Conservation (phyloP, 2,113 vertebrate genomes). For the Ibidorhyncha struthersii region DNA sequence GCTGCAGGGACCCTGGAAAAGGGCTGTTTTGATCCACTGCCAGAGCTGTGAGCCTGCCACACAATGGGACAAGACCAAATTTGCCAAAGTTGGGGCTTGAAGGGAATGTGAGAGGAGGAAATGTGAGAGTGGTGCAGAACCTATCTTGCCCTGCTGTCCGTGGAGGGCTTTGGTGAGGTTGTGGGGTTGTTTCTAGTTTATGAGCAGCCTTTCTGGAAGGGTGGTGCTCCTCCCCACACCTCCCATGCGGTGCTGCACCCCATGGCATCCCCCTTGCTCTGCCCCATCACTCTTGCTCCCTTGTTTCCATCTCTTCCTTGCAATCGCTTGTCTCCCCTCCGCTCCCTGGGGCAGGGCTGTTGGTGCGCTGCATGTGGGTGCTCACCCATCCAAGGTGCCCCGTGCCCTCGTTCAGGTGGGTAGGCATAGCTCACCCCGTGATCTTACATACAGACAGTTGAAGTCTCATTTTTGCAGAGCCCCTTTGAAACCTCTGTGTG, state of each 20-base stretch:
- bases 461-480: neutral
- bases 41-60: neutral
- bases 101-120: neutral
- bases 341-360: neutral
- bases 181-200: neutral
- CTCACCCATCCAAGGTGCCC: neutral
- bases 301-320: neutral
- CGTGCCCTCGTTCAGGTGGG: fast-evolving
- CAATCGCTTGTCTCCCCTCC: fast-evolving
- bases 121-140: neutral
- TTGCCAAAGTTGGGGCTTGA: neutral
- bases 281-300: neutral
- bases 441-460: neutral
- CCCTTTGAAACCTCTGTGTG: neutral
- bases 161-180: neutral
- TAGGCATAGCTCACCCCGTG: fast-evolving
- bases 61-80: neutral
- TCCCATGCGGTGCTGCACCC: neutral
- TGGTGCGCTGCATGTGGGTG: fast-evolving
- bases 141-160: neutral
- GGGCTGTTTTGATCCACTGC: neutral
- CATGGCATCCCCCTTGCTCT: neutral
- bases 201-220: neutral
- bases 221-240: neutral
- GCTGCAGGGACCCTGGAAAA: neutral